Conservation (phyloP, 2,888 invertebrate species). For the Chironomus riparius region DNA sequence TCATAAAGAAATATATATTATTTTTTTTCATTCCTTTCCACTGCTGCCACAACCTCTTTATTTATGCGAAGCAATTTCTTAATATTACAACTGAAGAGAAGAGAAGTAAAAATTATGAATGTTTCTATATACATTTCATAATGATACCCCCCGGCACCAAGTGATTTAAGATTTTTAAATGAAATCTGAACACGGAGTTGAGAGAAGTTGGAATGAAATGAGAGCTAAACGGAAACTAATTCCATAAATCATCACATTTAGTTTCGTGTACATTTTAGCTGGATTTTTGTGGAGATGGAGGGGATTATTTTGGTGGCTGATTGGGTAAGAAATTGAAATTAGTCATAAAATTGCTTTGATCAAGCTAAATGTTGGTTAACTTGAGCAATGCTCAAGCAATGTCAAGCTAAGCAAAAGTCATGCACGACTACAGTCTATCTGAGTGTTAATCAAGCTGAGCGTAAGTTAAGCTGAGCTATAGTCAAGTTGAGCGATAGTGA, state of each 20-base stretch:
- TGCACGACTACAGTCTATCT: no score
- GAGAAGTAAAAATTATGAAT: no score
- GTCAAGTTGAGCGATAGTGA: no score
- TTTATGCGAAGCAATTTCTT: neutral
- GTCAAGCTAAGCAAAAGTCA: no score
- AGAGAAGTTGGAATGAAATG: neutral
- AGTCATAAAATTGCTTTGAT: no score
- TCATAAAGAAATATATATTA: neutral
- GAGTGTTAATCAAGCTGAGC: no score
- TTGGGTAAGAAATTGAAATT: no score
- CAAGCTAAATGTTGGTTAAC: no score
- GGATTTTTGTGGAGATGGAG: neutral
- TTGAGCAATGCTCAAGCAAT: no score
- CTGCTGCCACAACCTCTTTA: neutral
- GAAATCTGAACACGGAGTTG: neutral
- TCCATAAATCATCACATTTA: constrained; percentile 24
- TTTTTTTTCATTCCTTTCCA: neutral
- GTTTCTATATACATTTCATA: neutral
- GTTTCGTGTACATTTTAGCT: neutral
- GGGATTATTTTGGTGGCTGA: no score
- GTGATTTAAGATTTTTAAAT: neutral
- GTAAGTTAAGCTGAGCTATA: no score
- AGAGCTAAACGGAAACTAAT: constrained; percentile 26
- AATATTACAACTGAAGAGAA: neutral
- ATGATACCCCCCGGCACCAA: neutral